A percentile compares a stretch with the other conserved stretches of the same genome.
Conservation (phyloP, 2,113 vertebrate genomes). For the Calonectris borealis region DNA sequence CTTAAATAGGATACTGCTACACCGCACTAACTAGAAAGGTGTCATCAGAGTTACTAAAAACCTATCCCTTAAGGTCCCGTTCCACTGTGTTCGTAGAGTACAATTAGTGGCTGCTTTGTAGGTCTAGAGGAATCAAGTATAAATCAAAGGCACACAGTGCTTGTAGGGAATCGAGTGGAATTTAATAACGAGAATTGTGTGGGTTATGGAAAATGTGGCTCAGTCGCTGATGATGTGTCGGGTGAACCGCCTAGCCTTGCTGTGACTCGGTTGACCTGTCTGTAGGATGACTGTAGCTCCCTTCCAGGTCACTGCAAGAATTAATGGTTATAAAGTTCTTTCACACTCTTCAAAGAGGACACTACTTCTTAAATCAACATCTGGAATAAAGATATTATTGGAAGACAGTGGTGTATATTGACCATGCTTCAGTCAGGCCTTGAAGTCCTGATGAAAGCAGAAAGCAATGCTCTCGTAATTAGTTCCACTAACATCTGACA, state of each 20-base stretch:
- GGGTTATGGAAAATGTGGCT: not conserved
- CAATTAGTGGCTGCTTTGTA: conserved; percentile 18
- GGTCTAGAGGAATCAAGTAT: not conserved
- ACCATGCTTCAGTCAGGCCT: conserved; percentile 5
- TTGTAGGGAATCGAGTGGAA: not conserved
- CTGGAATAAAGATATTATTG: not conserved
- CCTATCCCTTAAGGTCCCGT: conserved; percentile 4
- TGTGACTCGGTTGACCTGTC: not conserved
- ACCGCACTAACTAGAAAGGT: conserved; percentile 23
- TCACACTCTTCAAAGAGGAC: not conserved
- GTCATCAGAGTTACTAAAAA: conserved; percentile 43
- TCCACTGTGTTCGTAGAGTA: not conserved
- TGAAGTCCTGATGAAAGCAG: conserved; percentile 31
- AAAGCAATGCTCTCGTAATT: not conserved
- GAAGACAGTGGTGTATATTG: not conserved
- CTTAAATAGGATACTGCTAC: conserved; percentile 36
- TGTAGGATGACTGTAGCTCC: not conserved
- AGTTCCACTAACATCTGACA: conserved; percentile 15
- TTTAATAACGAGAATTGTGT: not conserved
- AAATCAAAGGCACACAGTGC: not conserved
- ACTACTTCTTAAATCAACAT: not conserved
- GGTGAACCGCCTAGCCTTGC: not conserved
- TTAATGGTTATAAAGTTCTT: not conserved
- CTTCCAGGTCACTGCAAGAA: not conserved
- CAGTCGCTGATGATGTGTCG: accelerated